Evolutionary conservation across 1,140 invertebrate species (phyloP), one percentile per base, ranked within the genome.

Genomic region (Streblospio benedicti): DNA sequence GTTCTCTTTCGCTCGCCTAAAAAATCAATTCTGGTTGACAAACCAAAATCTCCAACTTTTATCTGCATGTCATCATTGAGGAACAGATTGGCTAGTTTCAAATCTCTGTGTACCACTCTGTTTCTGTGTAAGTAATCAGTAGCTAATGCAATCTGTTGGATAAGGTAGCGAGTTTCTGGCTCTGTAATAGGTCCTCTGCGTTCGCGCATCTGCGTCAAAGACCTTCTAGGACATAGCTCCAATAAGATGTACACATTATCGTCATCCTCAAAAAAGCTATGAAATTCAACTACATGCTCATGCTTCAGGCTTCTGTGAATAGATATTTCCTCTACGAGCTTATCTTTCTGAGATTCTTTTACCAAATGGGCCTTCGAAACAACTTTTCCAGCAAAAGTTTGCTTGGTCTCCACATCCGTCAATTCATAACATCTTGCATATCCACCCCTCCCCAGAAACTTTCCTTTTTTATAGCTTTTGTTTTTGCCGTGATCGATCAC

Each of bases 351-450:
- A 73, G 91, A 91, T 63, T 85, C 85, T 76, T 96, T 97, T 23
- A 85, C 81, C 77, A 98, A 85, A 41, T 95, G 77, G 65, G 86
- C 85, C 75, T 97, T 97, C 1, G 93, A 87, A 9, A 98, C 91
- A 65, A 97, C 92, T 81, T 98, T 98, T 30, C 94, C 93, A 44
- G 95, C 95, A 78, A 85, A 94, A 0, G 91, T 81, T 65, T 86
- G 80, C 51, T 87, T 68, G 2, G 86, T 86, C 33, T 82, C 80
- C 44, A 84, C 79, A 71, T 96, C 90, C 65, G 83, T 85, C 44
- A 97, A 86, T 80, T 98, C 94, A 79, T 95, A 98, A 76, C 95
- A 97, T 86, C 90, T 93, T 77, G 93, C 95, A 85, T 98, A 98
- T 16, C 93, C 95, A 72, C 95, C 75, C 72, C 76, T 79, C 38